phyloP scores from a whole-genome alignment of 2,888 invertebrate species.

The Pollenia angustigena region DNA sequence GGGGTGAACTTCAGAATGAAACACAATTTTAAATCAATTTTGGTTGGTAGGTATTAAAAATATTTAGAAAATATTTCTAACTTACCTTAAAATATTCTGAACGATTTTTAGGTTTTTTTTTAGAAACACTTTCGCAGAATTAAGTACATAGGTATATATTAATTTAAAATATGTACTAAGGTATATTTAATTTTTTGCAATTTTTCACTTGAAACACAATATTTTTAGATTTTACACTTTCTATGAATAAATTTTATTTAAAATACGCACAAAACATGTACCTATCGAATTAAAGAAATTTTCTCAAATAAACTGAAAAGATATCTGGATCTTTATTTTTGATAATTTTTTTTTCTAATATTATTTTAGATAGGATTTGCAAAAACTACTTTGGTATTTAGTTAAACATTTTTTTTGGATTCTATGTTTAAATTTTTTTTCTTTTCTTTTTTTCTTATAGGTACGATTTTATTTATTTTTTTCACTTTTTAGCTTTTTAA shows the following conservation, averaged over 20 bases:
- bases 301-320: neutral
- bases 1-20: too few relatives aligned
- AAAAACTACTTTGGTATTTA: constrained; percentile 11
- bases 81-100: constrained; percentile 1
- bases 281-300: neutral
- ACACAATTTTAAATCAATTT: too few relatives aligned
- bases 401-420: constrained; percentile 46
- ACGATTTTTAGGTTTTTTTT: neutral
- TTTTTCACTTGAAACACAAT: constrained; percentile 10
- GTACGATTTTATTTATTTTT: neutral
- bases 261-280: neutral
- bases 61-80: neutral
- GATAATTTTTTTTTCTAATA: neutral
- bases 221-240: neutral
- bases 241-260: constrained; percentile 3
- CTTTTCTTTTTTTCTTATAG: constrained; percentile 12
- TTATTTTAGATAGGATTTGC: neutral
- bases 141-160: too few relatives aligned
- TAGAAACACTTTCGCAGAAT: too few relatives aligned
- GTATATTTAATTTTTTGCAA: neutral
- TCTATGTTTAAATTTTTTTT: constrained; percentile 30
- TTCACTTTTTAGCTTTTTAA: constrained; percentile 14
- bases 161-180: too few relatives aligned
- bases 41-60: too few relatives aligned
- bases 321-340: neutral